These are phyloP conservation scores for Stenurella melanura DNA, from an alignment of 2,888 invertebrate genomes.

Conservation along the genomic window DNA sequence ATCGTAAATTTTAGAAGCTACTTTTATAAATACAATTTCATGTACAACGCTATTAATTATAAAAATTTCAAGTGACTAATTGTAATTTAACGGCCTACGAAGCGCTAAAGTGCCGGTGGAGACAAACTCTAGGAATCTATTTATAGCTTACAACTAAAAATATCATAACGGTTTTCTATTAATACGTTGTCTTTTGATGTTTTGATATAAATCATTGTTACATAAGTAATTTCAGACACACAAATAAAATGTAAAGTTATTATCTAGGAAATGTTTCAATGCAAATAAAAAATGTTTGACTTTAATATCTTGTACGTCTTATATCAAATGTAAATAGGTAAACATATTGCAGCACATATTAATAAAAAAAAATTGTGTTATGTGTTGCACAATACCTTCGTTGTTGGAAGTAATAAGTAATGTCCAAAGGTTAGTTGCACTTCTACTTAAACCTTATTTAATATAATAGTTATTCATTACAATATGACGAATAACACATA, in stretches of 20 bases:
- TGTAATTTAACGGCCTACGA: not conserved
- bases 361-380: not conserved
- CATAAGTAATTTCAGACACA: slow-evolving; percentile 12
- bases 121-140: slow-evolving; percentile 15
- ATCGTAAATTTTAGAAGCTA: not conserved
- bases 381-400: not conserved
- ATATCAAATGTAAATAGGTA: not conserved
- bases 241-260: not conserved
- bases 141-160: slow-evolving; percentile 23
- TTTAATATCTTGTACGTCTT: not conserved
- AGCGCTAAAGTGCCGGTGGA: not conserved
- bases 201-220: slow-evolving; percentile 18
- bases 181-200: not conserved
- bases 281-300: not conserved
- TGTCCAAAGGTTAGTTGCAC: not conserved
- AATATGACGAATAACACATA: too few relatives aligned
- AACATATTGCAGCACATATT: not conserved
- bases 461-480: too few relatives aligned
- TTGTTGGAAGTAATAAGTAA: not conserved
- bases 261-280: not conserved
- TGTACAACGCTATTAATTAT: not conserved
- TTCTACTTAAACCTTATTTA: not conserved
- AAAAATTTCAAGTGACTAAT: not conserved
- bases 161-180: slow-evolving; percentile 17
- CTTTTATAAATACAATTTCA: not conserved